These are phyloP conservation scores for Diachrysia chrysitis DNA, from an alignment of 2,888 invertebrate species.

Conservation along the genomic window DNA sequence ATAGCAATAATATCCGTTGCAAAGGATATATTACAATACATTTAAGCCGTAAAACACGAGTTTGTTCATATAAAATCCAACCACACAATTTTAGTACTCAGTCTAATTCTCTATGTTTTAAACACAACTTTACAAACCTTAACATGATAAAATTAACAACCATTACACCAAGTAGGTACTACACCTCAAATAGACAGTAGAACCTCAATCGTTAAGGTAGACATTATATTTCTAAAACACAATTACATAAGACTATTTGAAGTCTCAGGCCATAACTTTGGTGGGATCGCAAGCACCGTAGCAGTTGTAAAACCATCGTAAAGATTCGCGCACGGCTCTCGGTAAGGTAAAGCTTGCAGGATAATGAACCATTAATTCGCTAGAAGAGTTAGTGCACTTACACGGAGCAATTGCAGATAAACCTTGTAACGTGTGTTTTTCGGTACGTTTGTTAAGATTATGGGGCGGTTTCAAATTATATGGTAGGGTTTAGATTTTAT, in stretches of 20 bases:
- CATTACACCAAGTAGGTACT: slow-evolving; percentile 11
- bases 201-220: slow-evolving; percentile 21
- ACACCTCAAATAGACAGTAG: slow-evolving; percentile 22
- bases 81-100: no score
- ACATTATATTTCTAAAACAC: slow-evolving; percentile 60
- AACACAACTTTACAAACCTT: background rate
- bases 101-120: background rate
- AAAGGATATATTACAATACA: no score
- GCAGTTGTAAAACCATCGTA: slow-evolving; percentile 60
- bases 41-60: no score
- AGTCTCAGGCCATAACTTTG: slow-evolving; percentile 55
- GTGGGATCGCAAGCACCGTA: slow-evolving; percentile 37
- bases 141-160: slow-evolving; percentile 12
- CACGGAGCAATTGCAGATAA: slow-evolving; percentile 51
- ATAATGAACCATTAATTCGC: slow-evolving; percentile 62
- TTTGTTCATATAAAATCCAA: no score
- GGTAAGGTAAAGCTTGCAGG: slow-evolving; percentile 32
- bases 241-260: slow-evolving; percentile 56
- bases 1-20: no score
- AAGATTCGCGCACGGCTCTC: slow-evolving; percentile 53
- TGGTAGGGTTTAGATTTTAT: background rate
- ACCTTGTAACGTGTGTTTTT: slow-evolving; percentile 42
- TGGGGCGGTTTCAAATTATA: slow-evolving; percentile 23
- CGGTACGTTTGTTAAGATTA: slow-evolving; percentile 33
- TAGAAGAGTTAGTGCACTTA: slow-evolving; percentile 58